A percentile compares a stretch with the other conserved stretches of the same genome.
phyloP scores from a whole-genome alignment of 2,797 vertebrate genomes.

The Gymnodraco acuticeps region DNA sequence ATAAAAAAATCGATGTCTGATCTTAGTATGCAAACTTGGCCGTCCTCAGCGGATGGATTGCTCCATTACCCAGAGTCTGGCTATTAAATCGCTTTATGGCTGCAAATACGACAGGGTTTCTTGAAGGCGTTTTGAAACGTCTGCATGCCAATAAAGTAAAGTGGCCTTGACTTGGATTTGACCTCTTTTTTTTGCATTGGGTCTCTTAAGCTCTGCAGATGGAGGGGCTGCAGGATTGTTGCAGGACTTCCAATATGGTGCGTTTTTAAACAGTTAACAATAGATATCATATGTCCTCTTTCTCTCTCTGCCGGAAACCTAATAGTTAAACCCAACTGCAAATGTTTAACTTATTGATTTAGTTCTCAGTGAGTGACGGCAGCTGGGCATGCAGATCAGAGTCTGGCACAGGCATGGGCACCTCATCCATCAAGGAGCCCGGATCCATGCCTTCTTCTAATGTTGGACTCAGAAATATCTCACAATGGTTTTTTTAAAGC shows the following conservation, averaged over 20 bases:
- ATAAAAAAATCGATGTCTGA: conserved; percentile 48
- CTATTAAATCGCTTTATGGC: conserved; percentile 53
- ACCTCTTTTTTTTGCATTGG: conserved; percentile 65
- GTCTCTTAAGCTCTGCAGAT: conserved; percentile 54
- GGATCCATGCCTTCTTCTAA: conserved; percentile 45
- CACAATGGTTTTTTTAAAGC: conserved; percentile 25
- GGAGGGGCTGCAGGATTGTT: conserved; percentile 44
- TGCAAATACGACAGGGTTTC: conserved; percentile 58
- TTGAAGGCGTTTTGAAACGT: conserved; percentile 54
- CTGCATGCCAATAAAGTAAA: conserved; percentile 69
- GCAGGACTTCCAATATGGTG: conserved; percentile 47
- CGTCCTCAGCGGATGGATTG: conserved; percentile 55
- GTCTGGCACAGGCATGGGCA: conserved; percentile 57
- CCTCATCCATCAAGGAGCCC: conserved; percentile 55
- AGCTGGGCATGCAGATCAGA: conserved; percentile 62
- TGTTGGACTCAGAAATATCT: conserved; percentile 22
- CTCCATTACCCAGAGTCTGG: conserved; percentile 62
- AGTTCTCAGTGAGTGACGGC: conserved; percentile 53
- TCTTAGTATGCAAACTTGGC: conserved; percentile 53
- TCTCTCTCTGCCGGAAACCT: conserved; percentile 17
- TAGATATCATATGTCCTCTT: conserved; percentile 31
- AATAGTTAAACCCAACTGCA: conserved; percentile 60
- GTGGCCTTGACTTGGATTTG: conserved; percentile 75
- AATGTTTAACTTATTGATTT: conserved; percentile 63
- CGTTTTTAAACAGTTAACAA: conserved; percentile 47